Evolutionary conservation across 2,113 vertebrate genomes (phyloP), one percentile per base, ranked within the genome.

Genomic region (Corydoras sp.): DNA sequence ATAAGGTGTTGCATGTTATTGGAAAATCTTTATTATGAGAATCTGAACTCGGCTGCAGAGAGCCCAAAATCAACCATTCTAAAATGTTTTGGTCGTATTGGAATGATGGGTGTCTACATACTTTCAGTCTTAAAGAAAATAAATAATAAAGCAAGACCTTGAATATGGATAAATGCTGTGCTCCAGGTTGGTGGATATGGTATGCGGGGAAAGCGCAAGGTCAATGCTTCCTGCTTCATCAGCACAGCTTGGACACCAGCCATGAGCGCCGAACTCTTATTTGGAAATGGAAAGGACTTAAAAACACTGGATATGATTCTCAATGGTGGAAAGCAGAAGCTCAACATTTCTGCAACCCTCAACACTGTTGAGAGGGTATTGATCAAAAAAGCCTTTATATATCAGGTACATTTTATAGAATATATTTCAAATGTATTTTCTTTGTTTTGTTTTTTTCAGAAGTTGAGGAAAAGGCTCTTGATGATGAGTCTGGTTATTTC

Each of bases 161-260:
- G 18, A 12, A 7, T 32, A 24, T 30, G 2, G 29, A 58, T n/a
- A 4, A 15, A 68, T 29, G 15, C 60, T 13, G 51, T 24, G 14
- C 80, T 81, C 18, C 76, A 95, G 93, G 89, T 84, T 29, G 89
- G 83, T 61, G 87, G 83, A 2, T 84, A 84, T 77, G 86, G 83
- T 12, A 2, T 51, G n/a, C 3, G 88, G 56, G 87, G 79, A 3
- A 90, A 85, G 54, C 88, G 78, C 18, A 79, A 86, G 70, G 81
- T 93, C 67, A 88, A 83, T 49, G 91, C 88, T 65, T 89, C 87
- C 0, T 85, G 79, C 74, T 90, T 90, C 78, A 64, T 94, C 3
- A 70, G 81, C 73, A 90, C 92, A 0, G 58, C 86, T 71, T 96
- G 93, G 93, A 92, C 86, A 62, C 81, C 80, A 3, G 68, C 83